These are phyloP conservation scores for Brevimyrus niger DNA, from an alignment of 2,113 vertebrate genomes.

Conservation along the genomic window DNA sequence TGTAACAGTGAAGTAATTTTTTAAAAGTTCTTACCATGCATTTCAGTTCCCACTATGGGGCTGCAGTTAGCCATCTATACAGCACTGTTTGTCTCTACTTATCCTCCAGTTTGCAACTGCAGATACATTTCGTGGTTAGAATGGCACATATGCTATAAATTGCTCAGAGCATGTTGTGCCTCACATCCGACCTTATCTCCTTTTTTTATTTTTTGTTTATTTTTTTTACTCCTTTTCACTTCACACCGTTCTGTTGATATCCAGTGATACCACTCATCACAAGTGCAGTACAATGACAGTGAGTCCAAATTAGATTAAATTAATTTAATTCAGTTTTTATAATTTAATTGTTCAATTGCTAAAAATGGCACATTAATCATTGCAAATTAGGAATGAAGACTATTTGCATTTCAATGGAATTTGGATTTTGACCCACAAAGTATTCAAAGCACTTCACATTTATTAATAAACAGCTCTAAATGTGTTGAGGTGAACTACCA, in stretches of 20 bases:
- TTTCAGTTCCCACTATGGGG: not conserved
- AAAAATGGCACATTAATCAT: slow-evolving; percentile 6
- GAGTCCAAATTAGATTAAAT: not conserved
- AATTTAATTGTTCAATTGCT: not conserved
- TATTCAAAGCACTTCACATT: not conserved
- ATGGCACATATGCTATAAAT: not conserved
- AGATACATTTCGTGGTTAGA: not conserved
- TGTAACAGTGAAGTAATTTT: not conserved
- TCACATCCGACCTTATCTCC: not conserved
- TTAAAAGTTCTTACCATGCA: not conserved
- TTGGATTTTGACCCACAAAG: not conserved
- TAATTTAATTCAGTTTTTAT: not conserved
- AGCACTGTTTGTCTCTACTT: not conserved
- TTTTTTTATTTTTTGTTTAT: not conserved
- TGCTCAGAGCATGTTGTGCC: not conserved
- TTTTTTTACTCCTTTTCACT: not conserved
- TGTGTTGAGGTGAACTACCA: not conserved
- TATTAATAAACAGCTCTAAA: not conserved
- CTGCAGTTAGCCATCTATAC: not conserved
- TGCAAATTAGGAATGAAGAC: not conserved
- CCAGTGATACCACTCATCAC: not conserved
- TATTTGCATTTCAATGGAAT: not conserved
- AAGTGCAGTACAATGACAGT: not conserved
- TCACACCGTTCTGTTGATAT: not conserved
- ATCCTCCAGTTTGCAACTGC: not conserved